Evolutionary conservation across 2,113 vertebrate genomes (phyloP).

Genomic region (Brachypteracias leptosomus): DNA sequence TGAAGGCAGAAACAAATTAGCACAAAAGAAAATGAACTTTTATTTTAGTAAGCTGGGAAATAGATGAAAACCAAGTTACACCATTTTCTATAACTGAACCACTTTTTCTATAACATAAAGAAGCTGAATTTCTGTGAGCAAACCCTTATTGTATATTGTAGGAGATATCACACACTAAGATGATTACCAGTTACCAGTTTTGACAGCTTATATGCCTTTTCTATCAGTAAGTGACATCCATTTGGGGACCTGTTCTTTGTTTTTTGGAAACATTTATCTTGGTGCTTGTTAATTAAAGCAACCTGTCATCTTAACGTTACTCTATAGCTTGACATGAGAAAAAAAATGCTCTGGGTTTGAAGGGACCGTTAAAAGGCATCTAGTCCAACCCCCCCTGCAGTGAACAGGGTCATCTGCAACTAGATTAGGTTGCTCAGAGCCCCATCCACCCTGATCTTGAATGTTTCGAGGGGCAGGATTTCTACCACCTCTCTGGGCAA

Average conservation of each 20-base stretch:
- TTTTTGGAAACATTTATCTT: slow-evolving; percentile 20
- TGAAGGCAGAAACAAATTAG: background rate
- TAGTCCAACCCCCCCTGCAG: background rate
- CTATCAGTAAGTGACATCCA: background rate
- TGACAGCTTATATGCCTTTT: background rate
- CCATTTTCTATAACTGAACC: background rate
- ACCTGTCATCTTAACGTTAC: background rate
- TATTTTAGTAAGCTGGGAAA: background rate
- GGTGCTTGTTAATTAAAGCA: slow-evolving; percentile 3
- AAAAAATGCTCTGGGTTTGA: background rate
- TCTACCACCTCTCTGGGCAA: background rate
- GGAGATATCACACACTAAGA: background rate
- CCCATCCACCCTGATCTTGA: background rate
- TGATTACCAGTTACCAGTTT: background rate
- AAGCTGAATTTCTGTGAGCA: background rate
- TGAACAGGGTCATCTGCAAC: background rate
- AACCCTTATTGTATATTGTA: background rate
- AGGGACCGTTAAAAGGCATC: background rate
- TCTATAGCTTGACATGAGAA: background rate
- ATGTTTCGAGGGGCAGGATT: background rate
- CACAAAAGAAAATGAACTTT: background rate
- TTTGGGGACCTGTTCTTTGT: background rate
- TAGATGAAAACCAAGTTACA: background rate
- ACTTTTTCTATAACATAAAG: background rate
- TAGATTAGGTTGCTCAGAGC: background rate